These are phyloP conservation scores for Andrena cerasifolii DNA, from an alignment of 1,140 invertebrate species.

Conservation along the genomic window DNA sequence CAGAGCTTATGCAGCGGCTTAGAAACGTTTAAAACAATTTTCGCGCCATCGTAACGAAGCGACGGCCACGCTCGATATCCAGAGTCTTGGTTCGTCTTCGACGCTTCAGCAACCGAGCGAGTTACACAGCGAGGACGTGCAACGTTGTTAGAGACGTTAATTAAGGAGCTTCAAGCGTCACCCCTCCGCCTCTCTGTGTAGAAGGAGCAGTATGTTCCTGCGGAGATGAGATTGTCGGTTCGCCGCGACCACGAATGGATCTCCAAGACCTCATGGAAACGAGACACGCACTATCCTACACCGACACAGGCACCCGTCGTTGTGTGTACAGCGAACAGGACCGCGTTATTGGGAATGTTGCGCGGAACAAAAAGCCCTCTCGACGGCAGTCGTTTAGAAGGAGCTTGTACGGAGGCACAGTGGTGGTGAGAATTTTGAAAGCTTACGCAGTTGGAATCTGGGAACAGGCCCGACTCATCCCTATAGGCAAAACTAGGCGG, in stretches of 20 bases:
- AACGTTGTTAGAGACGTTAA: conserved; percentile 65
- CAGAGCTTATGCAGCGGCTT: too few species aligned
- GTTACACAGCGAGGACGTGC: conserved; percentile 37
- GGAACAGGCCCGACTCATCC: too few species aligned
- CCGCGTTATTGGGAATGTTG: conserved; percentile 54
- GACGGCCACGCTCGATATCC: conserved; percentile 9
- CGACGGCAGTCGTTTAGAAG: background rate
- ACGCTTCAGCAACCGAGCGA: conserved; percentile 15
- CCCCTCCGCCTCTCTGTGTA: background rate
- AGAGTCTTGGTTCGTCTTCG: background rate
- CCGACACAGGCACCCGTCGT: too few species aligned
- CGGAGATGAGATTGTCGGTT: conserved; percentile 63
- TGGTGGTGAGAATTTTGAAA: background rate
- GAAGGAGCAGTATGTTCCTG: conserved; percentile 52
- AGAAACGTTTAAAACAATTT: too few species aligned
- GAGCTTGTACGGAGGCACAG: background rate
- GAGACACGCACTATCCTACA: conserved; percentile 41
- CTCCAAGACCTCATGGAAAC: conserved; percentile 23
- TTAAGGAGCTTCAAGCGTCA: conserved; percentile 62
- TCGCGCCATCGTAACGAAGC: too few species aligned
- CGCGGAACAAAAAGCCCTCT: conserved; percentile 36
- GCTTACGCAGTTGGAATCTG: background rate
- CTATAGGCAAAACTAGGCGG: too few species aligned
- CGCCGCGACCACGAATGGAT: conserved; percentile 46
- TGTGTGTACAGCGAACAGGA: conserved; percentile 11